Evolutionary conservation across 2,113 vertebrate genomes (phyloP).

Genomic region (Seriola aureovittata): DNA sequence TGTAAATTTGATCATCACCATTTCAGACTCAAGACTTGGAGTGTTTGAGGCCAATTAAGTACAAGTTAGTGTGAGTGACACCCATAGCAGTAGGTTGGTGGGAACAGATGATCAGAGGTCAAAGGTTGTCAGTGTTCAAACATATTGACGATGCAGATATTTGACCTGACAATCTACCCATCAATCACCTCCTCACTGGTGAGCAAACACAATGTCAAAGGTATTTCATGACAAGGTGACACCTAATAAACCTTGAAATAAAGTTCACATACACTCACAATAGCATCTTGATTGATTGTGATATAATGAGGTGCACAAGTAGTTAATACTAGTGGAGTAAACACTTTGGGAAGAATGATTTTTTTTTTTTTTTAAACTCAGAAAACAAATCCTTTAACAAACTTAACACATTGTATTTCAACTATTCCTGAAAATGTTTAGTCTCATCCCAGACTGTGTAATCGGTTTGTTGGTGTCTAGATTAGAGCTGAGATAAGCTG

Average conservation of each 20-base stretch:
- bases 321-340: background rate
- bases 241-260: conserved; percentile 12
- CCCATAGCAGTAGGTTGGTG: conserved; percentile 56
- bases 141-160: conserved; percentile 54
- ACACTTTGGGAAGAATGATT: background rate
- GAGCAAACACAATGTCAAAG: background rate
- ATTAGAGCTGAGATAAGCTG: conserved; percentile 23
- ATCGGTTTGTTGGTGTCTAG: background rate
- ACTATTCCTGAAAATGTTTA: background rate
- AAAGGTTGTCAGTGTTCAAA: conserved; percentile 50
- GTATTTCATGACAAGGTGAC: background rate
- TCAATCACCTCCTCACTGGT: conserved; percentile 51
- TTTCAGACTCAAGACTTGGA: background rate
- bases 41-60: background rate
- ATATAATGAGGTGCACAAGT: conserved; percentile 10
- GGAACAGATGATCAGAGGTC: conserved; percentile 70
- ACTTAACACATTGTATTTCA: background rate
- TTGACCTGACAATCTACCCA: conserved; percentile 51
- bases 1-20: background rate
- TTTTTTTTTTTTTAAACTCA: background rate
- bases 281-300: conserved; percentile 7
- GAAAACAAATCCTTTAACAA: too few relatives aligned
- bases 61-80: conserved; percentile 56
- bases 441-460: background rate
- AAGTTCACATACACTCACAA: conserved; percentile 5